Evolutionary conservation across 2,113 vertebrate genomes (phyloP).

Genomic region (Spheniscus mendiculus): DNA sequence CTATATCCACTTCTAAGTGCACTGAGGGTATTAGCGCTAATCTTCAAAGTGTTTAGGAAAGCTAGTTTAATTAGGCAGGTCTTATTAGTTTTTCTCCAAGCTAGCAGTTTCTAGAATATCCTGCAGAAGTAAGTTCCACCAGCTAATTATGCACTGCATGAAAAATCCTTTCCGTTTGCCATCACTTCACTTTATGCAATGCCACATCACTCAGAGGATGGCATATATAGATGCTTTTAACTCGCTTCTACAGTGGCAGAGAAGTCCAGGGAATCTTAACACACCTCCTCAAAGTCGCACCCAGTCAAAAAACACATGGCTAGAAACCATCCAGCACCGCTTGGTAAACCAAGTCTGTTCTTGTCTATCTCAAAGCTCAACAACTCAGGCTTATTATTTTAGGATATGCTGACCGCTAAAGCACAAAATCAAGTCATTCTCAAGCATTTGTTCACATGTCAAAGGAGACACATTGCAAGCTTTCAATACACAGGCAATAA

Average conservation of each 20-base stretch:
- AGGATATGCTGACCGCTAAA: background rate
- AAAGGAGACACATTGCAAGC: background rate
- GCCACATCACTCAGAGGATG: background rate
- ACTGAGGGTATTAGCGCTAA: background rate
- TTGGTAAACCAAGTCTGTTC: background rate
- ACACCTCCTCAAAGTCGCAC: slow-evolving; percentile 12
- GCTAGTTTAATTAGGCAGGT: background rate
- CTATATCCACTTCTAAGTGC: background rate
- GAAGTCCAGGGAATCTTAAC: background rate
- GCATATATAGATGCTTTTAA: background rate
- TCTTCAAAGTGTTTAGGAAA: background rate
- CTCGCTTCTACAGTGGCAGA: too few species aligned
- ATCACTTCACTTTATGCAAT: background rate
- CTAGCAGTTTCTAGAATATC: background rate
- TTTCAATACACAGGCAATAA: background rate
- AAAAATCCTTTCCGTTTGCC: background rate
- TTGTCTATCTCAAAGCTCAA: background rate
- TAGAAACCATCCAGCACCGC: background rate
- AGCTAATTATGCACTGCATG: background rate
- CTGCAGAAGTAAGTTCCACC: background rate
- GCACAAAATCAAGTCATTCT: background rate
- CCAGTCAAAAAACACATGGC: background rate
- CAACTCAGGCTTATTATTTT: background rate
- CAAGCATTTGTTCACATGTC: background rate
- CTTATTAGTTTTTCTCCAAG: background rate